Evolutionary conservation across 2,113 vertebrate genomes (phyloP), one percentile per base, ranked within the genome.

Genomic region (Monarcha castaneiventris): DNA sequence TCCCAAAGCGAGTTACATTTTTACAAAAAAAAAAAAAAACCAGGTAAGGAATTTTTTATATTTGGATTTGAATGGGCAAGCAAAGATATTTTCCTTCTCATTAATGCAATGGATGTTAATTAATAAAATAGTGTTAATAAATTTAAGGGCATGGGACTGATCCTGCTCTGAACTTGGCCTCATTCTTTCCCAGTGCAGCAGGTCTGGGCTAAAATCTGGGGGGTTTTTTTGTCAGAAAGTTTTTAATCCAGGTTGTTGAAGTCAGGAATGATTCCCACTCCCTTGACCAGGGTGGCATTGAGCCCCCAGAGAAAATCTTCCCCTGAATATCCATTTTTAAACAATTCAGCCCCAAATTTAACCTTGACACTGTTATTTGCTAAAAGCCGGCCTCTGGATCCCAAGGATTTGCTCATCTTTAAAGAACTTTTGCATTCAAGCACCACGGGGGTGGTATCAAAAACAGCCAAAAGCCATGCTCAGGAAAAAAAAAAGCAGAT

Each of bases 381-480:
- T 74, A 11, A 69, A 41, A 21, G 35, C 2, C 52, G 68, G 9
- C 74, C 37, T 61, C 56, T 6, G 5, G 9, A 88, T 62, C 46
- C 19, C 33, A 58, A 30, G 33, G 11, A 75, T 78, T 87, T 67
- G 10, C 16, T 87, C 11, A 10, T 58, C 58, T 61, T 59, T 2
- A 25, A 52, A 75, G 18, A 90, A 44, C 9, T 91, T 71, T 15
- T 33, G 16, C 29, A 63, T 54, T 76, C 37, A 54, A n/a, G 33
- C 6, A 11, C 21, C 3, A 8, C 0, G 0, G 4, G 11, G 11
- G 13, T 6, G 17, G 1, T 37, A 9, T 13, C 4, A 49, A 69
- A 83, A 79, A 44, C 41, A 3, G 1, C 18, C 14, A 63, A 22
- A 76, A 76, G 11, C 9, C 22, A 22, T 0, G 0, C 5, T 25